phyloP scores from a whole-genome alignment of 2,797 vertebrate genomes.

The Coccyzus lansbergi region DNA sequence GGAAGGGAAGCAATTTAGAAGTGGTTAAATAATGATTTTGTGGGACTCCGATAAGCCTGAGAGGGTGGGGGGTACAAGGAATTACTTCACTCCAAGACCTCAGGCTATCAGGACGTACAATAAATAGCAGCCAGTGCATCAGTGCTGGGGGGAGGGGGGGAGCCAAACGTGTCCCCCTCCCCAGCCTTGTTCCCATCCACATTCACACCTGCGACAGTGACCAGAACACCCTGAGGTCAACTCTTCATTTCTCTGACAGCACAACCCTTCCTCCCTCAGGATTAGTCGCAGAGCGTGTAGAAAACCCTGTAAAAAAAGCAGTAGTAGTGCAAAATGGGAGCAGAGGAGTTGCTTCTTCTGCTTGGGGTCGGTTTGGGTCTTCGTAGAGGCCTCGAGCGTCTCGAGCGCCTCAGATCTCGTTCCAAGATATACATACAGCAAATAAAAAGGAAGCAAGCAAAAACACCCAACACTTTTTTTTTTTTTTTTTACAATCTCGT shows the following conservation, averaged over 20 bases:
- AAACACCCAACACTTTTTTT: not conserved
- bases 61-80: not conserved
- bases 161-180: too few relatives aligned
- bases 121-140: slow-evolving; percentile 10
- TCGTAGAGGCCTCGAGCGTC: slow-evolving; percentile 32
- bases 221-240: not conserved
- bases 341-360: not conserved
- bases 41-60: not conserved
- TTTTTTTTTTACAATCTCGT: not conserved
- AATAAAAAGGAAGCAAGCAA: not conserved
- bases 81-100: not conserved
- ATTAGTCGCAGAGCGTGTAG: not conserved
- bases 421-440: not conserved
- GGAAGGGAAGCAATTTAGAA: not conserved
- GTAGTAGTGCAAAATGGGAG: slow-evolving; percentile 73
- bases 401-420: not conserved
- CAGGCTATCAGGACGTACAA: not conserved
- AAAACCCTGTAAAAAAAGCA: slow-evolving; percentile 42
- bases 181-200: not conserved
- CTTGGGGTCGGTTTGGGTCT: not conserved
- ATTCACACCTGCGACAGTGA: not conserved
- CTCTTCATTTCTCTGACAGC: not conserved
- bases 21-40: not conserved
- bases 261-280: not conserved
- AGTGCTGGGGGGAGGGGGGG: not conserved